Base-by-base conservation (phyloP, 2,797 vertebrate genomes). In the Macrochelys suwanniensis region DNA sequence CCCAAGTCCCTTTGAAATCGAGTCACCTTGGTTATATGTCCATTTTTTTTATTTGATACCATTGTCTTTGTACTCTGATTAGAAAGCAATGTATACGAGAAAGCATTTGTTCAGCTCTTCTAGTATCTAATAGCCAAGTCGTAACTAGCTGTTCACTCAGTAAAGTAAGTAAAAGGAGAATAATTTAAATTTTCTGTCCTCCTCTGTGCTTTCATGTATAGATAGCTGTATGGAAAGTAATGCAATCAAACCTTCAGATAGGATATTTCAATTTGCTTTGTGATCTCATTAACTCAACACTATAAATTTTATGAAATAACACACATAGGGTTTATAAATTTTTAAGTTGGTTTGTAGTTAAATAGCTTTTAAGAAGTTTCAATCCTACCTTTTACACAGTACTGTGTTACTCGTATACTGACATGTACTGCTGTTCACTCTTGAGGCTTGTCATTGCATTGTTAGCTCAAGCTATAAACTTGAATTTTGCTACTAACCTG, bases 141-240 rank as follows among this genome's bases (percentile, higher is more conserved):
- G 2, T 42, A 12, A 50, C 56, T 31, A 71, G 26, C 0, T 16
- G 31, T 16, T 77, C 26, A 76, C 53, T 45, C 59, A 2, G 3
- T 88, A 26, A 54, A 53, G 84, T 79, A 2, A 17, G 59, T 88
- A 85, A 59, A 59, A 12, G 50, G 28, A 57, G n/a, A 86, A 90
- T 54, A 42, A 59, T 59, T 7, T 54, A 1, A 26, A 19, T 16
- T 47, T 7, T 68, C 77, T 59, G 11, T 25, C 5, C 0, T 80
- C 1, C 26, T 33, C 19, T 71, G 42, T 71, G n/a, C 31, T 82
- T 89, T 74, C 5, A 19, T 47, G 15, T 68, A 42, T 21, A 1
- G 0, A 21, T 0, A 7, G 82, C 26, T 0, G 0, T n/a, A 15
- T 23, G 5, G 83, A 80, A 47, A 85, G 57, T 31, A 87, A 79